These are phyloP conservation scores for Episyrphus balteatus DNA, from an alignment of 1,140 invertebrate species.

Conservation along the genomic window DNA sequence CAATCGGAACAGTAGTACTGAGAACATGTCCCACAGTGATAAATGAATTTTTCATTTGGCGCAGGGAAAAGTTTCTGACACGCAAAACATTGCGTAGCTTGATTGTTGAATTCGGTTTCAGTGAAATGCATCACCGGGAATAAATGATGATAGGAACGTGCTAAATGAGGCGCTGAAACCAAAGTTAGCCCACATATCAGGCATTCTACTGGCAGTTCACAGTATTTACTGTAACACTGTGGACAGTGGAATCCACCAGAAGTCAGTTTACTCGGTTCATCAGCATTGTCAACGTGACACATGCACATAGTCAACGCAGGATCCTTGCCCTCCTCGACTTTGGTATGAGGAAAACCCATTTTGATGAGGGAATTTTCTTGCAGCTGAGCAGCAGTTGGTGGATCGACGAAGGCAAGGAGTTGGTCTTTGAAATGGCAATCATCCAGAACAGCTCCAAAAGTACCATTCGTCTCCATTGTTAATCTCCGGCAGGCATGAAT, in stretches of 20 bases:
- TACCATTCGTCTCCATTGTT: slow-evolving; percentile 57
- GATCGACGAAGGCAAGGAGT: slow-evolving; percentile 66
- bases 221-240: slow-evolving; percentile 94
- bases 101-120: slow-evolving; percentile 51
- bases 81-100: slow-evolving; percentile 50
- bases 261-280: slow-evolving; percentile 51
- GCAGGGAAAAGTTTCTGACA: slow-evolving; percentile 58
- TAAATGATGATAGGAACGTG: slow-evolving; percentile 92
- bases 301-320: slow-evolving; percentile 69
- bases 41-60: slow-evolving; percentile 60
- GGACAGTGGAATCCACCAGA: slow-evolving; percentile 87
- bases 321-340: slow-evolving; percentile 46
- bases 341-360: slow-evolving; percentile 80
- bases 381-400: slow-evolving; percentile 70
- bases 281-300: slow-evolving; percentile 74
- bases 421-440: slow-evolving; percentile 82
- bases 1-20: slow-evolving; percentile 86
- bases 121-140: slow-evolving; percentile 82
- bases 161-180: slow-evolving; percentile 95
- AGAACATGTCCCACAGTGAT: slow-evolving; percentile 66
- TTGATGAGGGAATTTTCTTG: slow-evolving; percentile 77
- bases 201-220: slow-evolving; percentile 95
- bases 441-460: slow-evolving; percentile 55
- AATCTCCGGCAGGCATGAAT: slow-evolving; percentile 79
- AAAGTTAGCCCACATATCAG: slow-evolving; percentile 87